phyloP scores from a whole-genome alignment of 2,797 vertebrate species.

The Harpagifer antarcticus region DNA sequence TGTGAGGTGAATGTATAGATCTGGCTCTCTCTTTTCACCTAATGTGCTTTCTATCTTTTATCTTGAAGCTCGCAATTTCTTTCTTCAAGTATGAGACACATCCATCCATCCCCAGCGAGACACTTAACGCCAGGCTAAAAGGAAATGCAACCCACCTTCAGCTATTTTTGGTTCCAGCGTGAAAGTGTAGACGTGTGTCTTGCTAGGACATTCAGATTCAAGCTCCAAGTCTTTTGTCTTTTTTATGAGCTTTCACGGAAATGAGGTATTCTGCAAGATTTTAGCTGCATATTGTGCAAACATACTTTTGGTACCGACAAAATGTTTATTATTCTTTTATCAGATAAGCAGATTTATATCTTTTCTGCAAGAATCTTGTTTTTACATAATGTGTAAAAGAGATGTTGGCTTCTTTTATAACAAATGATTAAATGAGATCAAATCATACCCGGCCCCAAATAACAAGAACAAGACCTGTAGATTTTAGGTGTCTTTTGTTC shows the following conservation, averaged over 20 bases:
- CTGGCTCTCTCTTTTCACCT: conserved; percentile 29
- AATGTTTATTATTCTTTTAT: too few species aligned
- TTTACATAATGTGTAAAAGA: too few species aligned
- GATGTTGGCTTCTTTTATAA: too few species aligned
- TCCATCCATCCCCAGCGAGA: conserved; percentile 44
- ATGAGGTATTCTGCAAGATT: background rate
- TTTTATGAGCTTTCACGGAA: background rate
- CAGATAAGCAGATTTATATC: too few species aligned
- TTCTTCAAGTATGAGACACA: conserved; percentile 40
- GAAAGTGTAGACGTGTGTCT: conserved; percentile 3
- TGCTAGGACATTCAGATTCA: conserved; percentile 5
- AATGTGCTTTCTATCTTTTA: conserved; percentile 42
- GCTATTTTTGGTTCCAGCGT: conserved; percentile 23
- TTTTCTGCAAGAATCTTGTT: too few species aligned
- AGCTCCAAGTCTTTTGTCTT: background rate
- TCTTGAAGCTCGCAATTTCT: conserved; percentile 23
- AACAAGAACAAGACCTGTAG: background rate
- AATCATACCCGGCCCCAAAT: background rate
- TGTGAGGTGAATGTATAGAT: conserved; percentile 1
- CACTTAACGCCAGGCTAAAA: conserved; percentile 24
- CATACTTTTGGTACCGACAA: background rate
- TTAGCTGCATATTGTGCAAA: background rate
- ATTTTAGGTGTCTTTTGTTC: too few species aligned
- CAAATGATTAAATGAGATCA: too few species aligned
- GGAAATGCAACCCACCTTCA: conserved; percentile 16